Evolutionary conservation across 2,113 vertebrate species (phyloP), one percentile per base, ranked within the genome.

Genomic region (human (Homo sapiens)): DNA sequence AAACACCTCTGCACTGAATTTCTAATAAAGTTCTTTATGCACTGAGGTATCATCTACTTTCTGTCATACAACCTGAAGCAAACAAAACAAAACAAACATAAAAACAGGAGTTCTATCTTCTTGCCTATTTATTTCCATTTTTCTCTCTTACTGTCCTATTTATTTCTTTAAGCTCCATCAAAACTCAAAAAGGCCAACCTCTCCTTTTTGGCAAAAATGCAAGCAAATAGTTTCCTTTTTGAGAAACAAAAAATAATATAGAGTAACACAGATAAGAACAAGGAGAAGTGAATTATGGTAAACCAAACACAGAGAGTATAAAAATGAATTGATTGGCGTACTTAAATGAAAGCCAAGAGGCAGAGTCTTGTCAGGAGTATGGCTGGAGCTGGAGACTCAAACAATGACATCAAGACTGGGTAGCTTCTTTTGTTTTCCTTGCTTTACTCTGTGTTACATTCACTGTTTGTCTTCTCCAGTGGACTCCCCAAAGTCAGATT

Each of bases 41-140:
- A 79, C 35, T n/a, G 9, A 89, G 30, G 43, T 70, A 66, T 93
- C 55, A 48, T 94, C 57, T 94, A 61, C 40, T 78, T 92, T 94
- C 35, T 75, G 66, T 73, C 81, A 61, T 55, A 66, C 8, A 48
- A 25, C 16, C 55, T 61, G 55, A 94, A 90, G n/a, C 20, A 83
- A 94, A 68, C 48, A 92, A 93, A 95, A 57, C 59, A 92, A 96
- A 93, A 52, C 13, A 50, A 91, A 90, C 72, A 80, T 11, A 86
- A 13, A 22, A 78, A 55, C 3, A 48, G 13, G 1, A 82, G 30
- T 70, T 88, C 9, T 64, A 20, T 45, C 25, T 64, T 45, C 23
- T 48, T 30, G 85, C 17, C 22, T 75, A 20, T 80, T 89, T 85
- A 18, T 92, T 89, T 73, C 5, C 27, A 11, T 68, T 35, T 87